Conservation (phyloP, 2,113 vertebrate genomes). For the Eulacestoma nigropectus region DNA sequence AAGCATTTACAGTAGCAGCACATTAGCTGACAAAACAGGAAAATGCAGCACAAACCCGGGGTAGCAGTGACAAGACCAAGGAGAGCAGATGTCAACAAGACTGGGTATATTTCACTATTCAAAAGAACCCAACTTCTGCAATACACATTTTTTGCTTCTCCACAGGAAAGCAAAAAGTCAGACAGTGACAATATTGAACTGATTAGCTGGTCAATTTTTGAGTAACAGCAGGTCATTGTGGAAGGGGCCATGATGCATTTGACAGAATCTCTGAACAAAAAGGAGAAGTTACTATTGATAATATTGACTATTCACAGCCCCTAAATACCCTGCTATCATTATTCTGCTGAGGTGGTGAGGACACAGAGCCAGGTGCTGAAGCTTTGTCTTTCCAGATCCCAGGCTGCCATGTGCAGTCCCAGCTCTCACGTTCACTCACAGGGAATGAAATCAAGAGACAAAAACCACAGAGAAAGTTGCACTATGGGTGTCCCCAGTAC, state of each 20-base stretch:
- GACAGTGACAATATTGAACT: background rate
- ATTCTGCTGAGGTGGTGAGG: background rate
- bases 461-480: background rate
- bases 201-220: background rate
- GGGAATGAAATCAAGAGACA: background rate
- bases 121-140: background rate
- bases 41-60: background rate
- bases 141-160: background rate
- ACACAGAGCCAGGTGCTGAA: background rate
- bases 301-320: background rate
- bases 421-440: background rate
- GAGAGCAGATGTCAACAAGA: background rate
- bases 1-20: background rate
- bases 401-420: background rate
- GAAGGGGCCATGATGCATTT: background rate
- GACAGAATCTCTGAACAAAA: background rate
- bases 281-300: background rate
- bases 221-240: accelerated
- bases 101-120: background rate
- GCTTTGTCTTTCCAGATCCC: background rate
- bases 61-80: background rate
- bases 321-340: background rate
- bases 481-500: background rate
- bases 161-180: background rate
- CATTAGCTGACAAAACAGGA: background rate